Base-by-base conservation (phyloP, 2,888 invertebrate species). In the Parnassius orleans region DNA sequence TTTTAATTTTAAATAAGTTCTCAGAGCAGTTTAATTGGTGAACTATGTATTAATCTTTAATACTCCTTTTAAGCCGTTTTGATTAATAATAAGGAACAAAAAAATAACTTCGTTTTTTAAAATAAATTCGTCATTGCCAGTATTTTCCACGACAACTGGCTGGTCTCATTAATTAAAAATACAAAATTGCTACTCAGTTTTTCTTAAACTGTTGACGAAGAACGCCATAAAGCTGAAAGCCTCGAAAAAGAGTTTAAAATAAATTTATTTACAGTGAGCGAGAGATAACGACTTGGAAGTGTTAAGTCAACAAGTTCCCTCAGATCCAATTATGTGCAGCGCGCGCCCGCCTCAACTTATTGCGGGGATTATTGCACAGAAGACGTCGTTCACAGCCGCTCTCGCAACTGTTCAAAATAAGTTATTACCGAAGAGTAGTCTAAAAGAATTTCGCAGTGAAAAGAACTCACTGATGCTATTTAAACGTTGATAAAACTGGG, bases 271-370 rank as follows among this genome's bases (percentile, higher is more conserved):
- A n/a, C 47, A 56, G 44, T 24, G 19, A 46, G 15, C 47, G 5
- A n/a, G 41, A 47, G 48, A 50, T 50, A 57, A 57, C 14, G 48
- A n/a, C 14, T 15, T 15, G 12, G 42, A 50, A 50, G 57, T 57
- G 57, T 57, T 57, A 50, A 57, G 57, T 57, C 57, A 57, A 57
- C 57, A 50, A 57, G 50, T 51, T 44, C 5, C 44, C 33, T 33
- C 55, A 14, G 55, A 62, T 62, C 57, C 57, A 62, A 62, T 62
- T 62, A 53, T 43, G 53, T 53, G 47, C 54, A 54, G 54, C 42
- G 48, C 24, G 51, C 51, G 51, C 10, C 11, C 43, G 51, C 14
- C 11, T 24, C 33, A 42, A 51, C 55, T 56, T 56, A 41, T 51
- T 51, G 60, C 55, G 24, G n/a, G 54, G 53, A 54, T 60, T 58